Evolutionary conservation across 2,888 invertebrate genomes (phyloP).

Genomic region (Nomada ruficornis): DNA sequence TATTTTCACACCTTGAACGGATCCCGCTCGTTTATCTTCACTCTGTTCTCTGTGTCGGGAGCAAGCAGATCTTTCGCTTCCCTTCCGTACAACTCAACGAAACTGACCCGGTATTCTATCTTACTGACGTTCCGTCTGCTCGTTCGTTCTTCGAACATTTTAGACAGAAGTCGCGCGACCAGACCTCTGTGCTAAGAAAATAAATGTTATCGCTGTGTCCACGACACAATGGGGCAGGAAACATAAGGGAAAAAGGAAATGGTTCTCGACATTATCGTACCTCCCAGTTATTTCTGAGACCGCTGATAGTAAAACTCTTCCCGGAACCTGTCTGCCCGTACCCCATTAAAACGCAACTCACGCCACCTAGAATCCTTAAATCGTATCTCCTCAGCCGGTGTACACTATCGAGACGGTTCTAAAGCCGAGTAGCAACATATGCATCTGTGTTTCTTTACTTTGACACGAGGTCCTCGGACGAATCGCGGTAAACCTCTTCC

Average conservation of each 20-base stretch:
- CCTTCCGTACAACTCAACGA: conserved; percentile 80
- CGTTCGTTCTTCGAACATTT: conserved; percentile 78
- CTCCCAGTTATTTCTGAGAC: conserved; percentile 71
- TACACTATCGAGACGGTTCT: too few relatives aligned
- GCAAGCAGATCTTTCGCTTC: conserved; percentile 81
- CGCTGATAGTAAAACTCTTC: conserved; percentile 72
- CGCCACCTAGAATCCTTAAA: conserved; percentile 80
- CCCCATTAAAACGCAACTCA: conserved; percentile 79
- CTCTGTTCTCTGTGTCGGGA: conserved; percentile 64
- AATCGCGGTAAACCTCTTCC: conserved; percentile 78
- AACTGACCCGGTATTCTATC: conserved; percentile 81
- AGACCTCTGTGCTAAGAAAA: conserved; percentile 84
- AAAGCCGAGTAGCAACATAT: not conserved
- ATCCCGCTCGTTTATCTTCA: conserved; percentile 62
- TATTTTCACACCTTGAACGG: conserved; percentile 67
- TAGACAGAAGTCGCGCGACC: conserved; percentile 80
- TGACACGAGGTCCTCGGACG: conserved; percentile 78
- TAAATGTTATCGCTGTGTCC: conserved; percentile 35
- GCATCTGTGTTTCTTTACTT: conserved; percentile 74
- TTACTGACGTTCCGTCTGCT: conserved; percentile 73
- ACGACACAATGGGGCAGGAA: not conserved
- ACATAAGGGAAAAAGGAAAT: not conserved
- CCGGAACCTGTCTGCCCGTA: conserved; percentile 84
- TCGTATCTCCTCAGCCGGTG: not conserved
- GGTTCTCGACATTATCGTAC: conserved; percentile 50